These are phyloP conservation scores for Drosophila anomelani DNA, from an alignment of 2,888 invertebrate species.

Conservation along the genomic window DNA sequence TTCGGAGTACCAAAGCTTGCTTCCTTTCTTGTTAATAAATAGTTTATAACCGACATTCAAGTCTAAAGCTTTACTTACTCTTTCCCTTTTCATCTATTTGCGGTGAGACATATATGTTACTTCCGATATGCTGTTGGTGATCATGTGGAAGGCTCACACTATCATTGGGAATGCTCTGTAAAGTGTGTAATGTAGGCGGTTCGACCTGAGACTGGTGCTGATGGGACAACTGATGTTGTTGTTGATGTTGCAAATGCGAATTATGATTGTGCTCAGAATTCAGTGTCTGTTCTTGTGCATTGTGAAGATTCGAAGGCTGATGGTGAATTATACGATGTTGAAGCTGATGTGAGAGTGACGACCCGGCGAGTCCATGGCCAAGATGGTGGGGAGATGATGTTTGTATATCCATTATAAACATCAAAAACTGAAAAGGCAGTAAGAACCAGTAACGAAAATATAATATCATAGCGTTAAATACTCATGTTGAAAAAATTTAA, in stretches of 20 bases:
- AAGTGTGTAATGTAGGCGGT: conserved; percentile 57
- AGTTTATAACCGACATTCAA: not conserved
- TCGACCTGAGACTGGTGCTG: conserved; percentile 40
- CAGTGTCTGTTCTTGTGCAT: conserved; percentile 33
- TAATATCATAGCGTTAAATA: not conserved
- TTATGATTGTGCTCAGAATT: conserved; percentile 35
- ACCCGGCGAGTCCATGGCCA: conserved; percentile 70
- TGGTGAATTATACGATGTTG: conserved; percentile 59
- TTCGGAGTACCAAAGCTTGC: too few relatives aligned
- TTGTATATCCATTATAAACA: conserved; percentile 84
- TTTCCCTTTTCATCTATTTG: conserved; percentile 68
- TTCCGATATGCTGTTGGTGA: conserved; percentile 48
- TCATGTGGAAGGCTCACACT: conserved; percentile 43
- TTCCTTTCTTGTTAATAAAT: too few relatives aligned
- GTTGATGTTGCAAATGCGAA: conserved; percentile 44
- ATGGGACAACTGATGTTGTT: conserved; percentile 24
- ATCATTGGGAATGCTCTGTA: conserved; percentile 58
- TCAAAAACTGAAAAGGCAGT: conserved; percentile 59
- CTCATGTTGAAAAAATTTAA: not conserved
- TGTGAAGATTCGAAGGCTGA: conserved; percentile 46
- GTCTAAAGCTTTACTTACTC: conserved; percentile 46
- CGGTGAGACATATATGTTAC: conserved; percentile 50
- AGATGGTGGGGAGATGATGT: conserved; percentile 76
- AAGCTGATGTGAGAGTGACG: conserved; percentile 75
- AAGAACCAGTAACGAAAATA: not conserved